A percentile compares a stretch with the other conserved stretches of the same genome.
Evolutionary conservation across 2,888 invertebrate genomes (phyloP).

Genomic region (Malthinus seriepunctatus): DNA sequence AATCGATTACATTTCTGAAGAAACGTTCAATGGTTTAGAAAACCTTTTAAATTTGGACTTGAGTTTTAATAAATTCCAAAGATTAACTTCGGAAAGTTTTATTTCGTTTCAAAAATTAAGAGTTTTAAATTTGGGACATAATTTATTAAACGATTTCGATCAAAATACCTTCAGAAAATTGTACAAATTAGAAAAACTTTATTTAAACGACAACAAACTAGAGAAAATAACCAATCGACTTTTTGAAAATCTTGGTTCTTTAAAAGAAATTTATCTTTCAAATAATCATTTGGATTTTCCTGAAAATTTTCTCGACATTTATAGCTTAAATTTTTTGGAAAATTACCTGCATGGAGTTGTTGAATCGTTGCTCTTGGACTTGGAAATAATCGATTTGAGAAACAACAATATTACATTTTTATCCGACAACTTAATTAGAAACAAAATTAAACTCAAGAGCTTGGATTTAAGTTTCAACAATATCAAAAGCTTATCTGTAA

Average conservation of each 20-base stretch:
- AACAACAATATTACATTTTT: slow-evolving; percentile 35
- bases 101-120: slow-evolving; percentile 64
- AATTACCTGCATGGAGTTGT: slow-evolving; percentile 30
- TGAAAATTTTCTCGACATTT: too few relatives aligned
- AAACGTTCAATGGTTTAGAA: slow-evolving; percentile 64
- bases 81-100: slow-evolving; percentile 66
- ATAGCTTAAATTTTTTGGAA: slow-evolving; percentile 8
- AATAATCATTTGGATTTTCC: slow-evolving; percentile 31
- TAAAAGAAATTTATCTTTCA: slow-evolving; percentile 29
- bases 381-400: slow-evolving; percentile 58
- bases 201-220: slow-evolving; percentile 68
- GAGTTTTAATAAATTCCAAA: slow-evolving; percentile 28
- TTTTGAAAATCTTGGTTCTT: slow-evolving; percentile 39
- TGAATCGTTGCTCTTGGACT: slow-evolving; percentile 40
- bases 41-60: slow-evolving; percentile 55
- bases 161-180: slow-evolving; percentile 63
- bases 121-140: slow-evolving; percentile 67
- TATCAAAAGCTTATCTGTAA: slow-evolving; percentile 61
- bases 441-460: slow-evolving; percentile 33
- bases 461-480: slow-evolving; percentile 71
- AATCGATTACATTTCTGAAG: slow-evolving; percentile 53
- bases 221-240: slow-evolving; percentile 62
- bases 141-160: slow-evolving; percentile 63
- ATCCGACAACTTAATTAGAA: slow-evolving; percentile 25
- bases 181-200: slow-evolving; percentile 61